A percentile compares a stretch with the other conserved stretches of the same genome.
phyloP scores from a whole-genome alignment of 1,140 invertebrate species.

The Polyergus mexicanus region DNA sequence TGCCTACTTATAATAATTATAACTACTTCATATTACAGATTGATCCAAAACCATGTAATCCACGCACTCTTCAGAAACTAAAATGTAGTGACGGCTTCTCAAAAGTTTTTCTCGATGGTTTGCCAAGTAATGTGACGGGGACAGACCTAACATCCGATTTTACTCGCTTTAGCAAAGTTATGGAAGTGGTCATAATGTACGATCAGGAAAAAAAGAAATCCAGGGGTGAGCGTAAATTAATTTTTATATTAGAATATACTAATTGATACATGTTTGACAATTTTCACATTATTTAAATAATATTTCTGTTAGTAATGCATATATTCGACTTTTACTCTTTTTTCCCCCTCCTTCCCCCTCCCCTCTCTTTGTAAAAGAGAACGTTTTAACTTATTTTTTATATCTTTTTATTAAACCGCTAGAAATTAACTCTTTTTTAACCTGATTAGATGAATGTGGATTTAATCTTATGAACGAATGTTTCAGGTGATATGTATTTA shows the following conservation, averaged over 20 bases:
- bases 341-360: too few relatives aligned
- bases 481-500: slow-evolving; percentile 88
- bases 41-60: too few relatives aligned
- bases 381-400: neutral
- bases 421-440: neutral
- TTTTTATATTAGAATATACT: slow-evolving; percentile 46
- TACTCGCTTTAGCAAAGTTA: too few relatives aligned
- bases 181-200: too few relatives aligned
- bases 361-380: neutral
- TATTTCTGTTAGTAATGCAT: neutral
- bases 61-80: too few relatives aligned
- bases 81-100: too few relatives aligned
- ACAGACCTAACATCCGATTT: too few relatives aligned
- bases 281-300: slow-evolving; percentile 47
- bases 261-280: slow-evolving; percentile 36
- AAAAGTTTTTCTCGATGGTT: too few relatives aligned
- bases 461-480: slow-evolving; percentile 65
- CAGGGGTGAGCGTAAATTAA: slow-evolving; percentile 89
- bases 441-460: slow-evolving; percentile 1
- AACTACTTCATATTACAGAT: too few relatives aligned
- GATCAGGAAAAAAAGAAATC: slow-evolving; percentile 76
- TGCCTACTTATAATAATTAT: too few relatives aligned
- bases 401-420: neutral
- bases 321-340: slow-evolving; percentile 23
- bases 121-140: too few relatives aligned